These are phyloP conservation scores for Phenganax stokvisi DNA, from an alignment of 92 coral and sea anemone genomes.

Conservation along the genomic window DNA sequence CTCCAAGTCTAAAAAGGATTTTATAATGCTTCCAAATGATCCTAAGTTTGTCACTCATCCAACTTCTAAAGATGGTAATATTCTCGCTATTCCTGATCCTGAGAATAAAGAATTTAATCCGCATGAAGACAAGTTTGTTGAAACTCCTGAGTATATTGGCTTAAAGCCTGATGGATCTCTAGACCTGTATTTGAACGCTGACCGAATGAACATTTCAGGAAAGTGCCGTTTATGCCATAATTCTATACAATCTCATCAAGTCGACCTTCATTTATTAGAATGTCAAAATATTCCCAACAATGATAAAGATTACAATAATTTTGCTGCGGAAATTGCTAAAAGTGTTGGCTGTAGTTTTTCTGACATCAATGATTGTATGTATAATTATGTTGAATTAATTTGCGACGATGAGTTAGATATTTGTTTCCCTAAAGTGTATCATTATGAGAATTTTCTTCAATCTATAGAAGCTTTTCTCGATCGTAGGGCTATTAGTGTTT, in stretches of 20 bases:
- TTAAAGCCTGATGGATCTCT: background rate
- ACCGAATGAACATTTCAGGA: background rate
- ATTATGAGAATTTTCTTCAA: background rate
- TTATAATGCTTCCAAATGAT: background rate
- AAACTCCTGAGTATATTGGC: background rate
- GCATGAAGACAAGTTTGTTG: background rate
- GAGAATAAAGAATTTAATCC: background rate
- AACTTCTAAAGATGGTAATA: background rate
- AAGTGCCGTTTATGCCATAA: background rate
- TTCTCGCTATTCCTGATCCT: background rate
- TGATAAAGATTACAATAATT: background rate
- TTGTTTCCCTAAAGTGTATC: background rate
- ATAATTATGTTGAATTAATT: background rate
- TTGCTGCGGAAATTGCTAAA: background rate
- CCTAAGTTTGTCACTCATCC: background rate
- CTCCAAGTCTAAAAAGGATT: too few relatives aligned
- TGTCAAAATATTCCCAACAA: background rate
- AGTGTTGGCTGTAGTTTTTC: background rate
- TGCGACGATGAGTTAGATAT: background rate
- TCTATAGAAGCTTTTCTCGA: background rate
- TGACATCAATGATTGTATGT: background rate
- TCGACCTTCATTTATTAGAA: background rate
- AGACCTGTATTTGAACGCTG: background rate
- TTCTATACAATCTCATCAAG: background rate
- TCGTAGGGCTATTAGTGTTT: background rate